Evolutionary conservation across 2,113 vertebrate species (phyloP), one percentile per base, ranked within the genome.

Genomic region (Peromyscus leucopus): DNA sequence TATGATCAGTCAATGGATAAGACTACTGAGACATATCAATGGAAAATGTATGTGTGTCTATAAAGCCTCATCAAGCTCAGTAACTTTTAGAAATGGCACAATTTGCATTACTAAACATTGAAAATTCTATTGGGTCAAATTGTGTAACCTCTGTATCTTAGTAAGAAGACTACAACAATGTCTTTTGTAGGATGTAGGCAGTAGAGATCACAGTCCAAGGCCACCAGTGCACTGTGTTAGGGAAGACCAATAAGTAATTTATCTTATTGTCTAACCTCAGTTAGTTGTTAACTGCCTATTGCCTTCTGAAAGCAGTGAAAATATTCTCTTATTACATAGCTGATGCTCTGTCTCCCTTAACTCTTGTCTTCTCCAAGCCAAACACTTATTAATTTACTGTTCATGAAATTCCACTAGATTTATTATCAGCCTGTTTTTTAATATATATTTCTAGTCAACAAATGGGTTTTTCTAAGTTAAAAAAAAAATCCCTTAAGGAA

Each of bases 291-390:
- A 59, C 3, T 92, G 19, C 19, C 26, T 36, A 15, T 51, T 90
- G 4, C 61, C 65, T 93, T 91, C 57, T 51, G 24, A 72, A 92
- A 74, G 17, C 46, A 78, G 22, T 85, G 71, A 96, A 48, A 57
- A 51, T 31, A 6, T 17, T 48, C 16, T 51, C 91, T 87, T 13
- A 83, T 61, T 83, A 90, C 2, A 36, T 51, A 57, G 90, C 7
- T 24, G 24, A 10, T 55, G 2, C 57, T 59, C 26, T 92, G 3
- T 71, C 59, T 93, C 67, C n/a, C 85, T 92, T 87, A 78, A 63
- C 17, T 75, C 24, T 75, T 94, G 26, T 72, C n/a, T 89, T 97
- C 51, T 88, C 26, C 7, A 92, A 80, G 15, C 10, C 57, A 93
- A 74, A 67, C 5, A n/a, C 2, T 93, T 1, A 74, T 42, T 83